Evolutionary conservation across 2,888 invertebrate genomes (phyloP), one percentile per base, ranked within the genome.

Genomic region (Podabrus alpinus): DNA sequence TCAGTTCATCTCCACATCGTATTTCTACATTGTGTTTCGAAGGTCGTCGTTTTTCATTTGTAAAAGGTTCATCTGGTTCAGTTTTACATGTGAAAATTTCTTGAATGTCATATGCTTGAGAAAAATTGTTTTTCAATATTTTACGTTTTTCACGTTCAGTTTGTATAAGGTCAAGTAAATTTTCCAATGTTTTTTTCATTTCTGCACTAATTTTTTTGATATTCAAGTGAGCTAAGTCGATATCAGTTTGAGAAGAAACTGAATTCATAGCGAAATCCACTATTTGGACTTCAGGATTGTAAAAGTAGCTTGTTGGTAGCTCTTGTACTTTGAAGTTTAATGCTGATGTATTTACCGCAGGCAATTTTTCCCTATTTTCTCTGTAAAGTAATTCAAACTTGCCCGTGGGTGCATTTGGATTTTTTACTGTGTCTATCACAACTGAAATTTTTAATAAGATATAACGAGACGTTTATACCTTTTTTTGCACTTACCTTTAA

Each of bases 401-500:
- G 9, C 92, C 92, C 0, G 92, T 92, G 7, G 87, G 75, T 0
- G 90, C 87, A 17, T 81, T 84, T 0, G 88, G 80, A 82, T 90
- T 81, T 17, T 80, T 80, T 66, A 86, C 84, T 71, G 86, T 79
- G 81, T 91, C 91, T 29, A 91, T 86, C 13, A 91, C 88, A 81
- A 91, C 91, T 91, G 85, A 16, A 87, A 88, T n/a, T n/a, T 45
- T 29, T 13, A 13, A 13, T 1, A 71, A 74, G 13, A 61, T 15
- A 78, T 72, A 59, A 66, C 68, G 25, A 59, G 24, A n/a, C n/a
- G n/a, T n/a, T n/a, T n/a, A n/a, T n/a, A n/a, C n/a, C n/a, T n/a
- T 16, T 10, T 1, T 64, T 64, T 64, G 17, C 7, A n/a, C 10
- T 79, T 85, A 92, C 97, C 97, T 92, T 96, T 97, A 70, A 97